Percentiles rank a stretch among this genome's conserved stretches.
phyloP scores from a whole-genome alignment of 2,888 invertebrate genomes.

The Lutraria lutraria region DNA sequence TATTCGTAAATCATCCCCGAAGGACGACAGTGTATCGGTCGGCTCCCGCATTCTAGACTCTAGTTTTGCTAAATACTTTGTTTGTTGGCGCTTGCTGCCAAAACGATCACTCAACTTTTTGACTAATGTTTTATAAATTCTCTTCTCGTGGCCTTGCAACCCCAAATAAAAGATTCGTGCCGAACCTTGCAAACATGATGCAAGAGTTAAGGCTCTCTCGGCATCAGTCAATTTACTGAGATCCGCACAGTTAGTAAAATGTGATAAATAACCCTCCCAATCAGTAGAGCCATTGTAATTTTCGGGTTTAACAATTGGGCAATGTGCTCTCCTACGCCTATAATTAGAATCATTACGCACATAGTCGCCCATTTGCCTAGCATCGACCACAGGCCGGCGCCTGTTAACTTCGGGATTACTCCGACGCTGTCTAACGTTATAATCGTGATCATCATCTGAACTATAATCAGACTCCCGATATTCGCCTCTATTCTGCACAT shows the following conservation, averaged over 20 bases:
- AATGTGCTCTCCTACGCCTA: neutral
- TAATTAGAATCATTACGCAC: neutral
- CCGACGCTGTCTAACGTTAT: too few relatives aligned
- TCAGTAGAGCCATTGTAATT: neutral
- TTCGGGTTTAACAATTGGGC: slow-evolving; percentile 6
- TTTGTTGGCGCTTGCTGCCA: neutral
- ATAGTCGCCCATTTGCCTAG: slow-evolving; percentile 8
- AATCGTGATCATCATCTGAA: too few relatives aligned
- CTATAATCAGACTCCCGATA: too few relatives aligned
- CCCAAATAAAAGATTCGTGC: neutral
- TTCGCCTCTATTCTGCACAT: too few relatives aligned
- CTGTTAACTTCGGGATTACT: too few relatives aligned
- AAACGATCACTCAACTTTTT: neutral
- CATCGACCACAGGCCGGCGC: too few relatives aligned
- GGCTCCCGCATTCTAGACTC: neutral
- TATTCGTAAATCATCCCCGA: neutral
- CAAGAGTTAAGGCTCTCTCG: neutral
- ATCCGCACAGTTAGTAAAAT: slow-evolving; percentile 34
- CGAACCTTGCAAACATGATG: slow-evolving; percentile 11
- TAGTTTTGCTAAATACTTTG: neutral
- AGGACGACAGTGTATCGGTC: neutral
- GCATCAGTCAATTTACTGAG: neutral
- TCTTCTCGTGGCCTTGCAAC: neutral
- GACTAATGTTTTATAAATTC: neutral
- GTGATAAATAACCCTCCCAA: slow-evolving; percentile 14